Evolutionary conservation across 2,888 invertebrate genomes (phyloP), one percentile per base, ranked within the genome.

Genomic region (Thereva unica): DNA sequence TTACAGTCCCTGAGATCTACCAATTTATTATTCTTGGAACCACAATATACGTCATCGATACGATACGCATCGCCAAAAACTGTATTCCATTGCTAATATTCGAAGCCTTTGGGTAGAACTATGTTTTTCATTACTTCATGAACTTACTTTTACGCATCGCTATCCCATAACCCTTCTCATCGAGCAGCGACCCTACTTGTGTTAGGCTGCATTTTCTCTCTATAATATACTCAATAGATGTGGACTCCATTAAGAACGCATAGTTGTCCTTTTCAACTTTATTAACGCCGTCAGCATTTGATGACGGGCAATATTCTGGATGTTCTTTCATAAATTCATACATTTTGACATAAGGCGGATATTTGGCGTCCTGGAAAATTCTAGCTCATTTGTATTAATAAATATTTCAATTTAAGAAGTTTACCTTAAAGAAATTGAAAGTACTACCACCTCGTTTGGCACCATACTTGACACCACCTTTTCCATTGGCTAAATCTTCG

Each of bases 361-460:
- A 87, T 73, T 89, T 88, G 0, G 93, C 89, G 73, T 88, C 89
- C 93, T 80, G 10, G 35, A 54, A 54, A 35, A 52, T 23, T 23
- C 23, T 23, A 23, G 2, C 2, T 23, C 23, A 23, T 2, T n/a
- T 23, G 2, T 23, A 41, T 34, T 7, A 45, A 42, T 12, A 41
- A 52, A 52, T 5, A 42, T 34, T 42, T 54, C 12, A 55, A 40
- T 7, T n/a, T 1, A 44, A n/a, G 12, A 37, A 41, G 10, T 7
- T 53, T 83, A 95, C 96, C 84, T 88, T 86, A 78, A 97, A 97
- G 77, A 96, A 97, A 69, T 87, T 86, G 63, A 87, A 87, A 0
- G 97, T 97, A 0, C 96, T 91, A 6, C 97, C 97, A 42, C 85
- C 86, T 10, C 80, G 82, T 74, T 94, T 90, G 0, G 92, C 90